Conservation (phyloP, 2,888 invertebrate genomes). For the Lumbricus terrestris region DNA sequence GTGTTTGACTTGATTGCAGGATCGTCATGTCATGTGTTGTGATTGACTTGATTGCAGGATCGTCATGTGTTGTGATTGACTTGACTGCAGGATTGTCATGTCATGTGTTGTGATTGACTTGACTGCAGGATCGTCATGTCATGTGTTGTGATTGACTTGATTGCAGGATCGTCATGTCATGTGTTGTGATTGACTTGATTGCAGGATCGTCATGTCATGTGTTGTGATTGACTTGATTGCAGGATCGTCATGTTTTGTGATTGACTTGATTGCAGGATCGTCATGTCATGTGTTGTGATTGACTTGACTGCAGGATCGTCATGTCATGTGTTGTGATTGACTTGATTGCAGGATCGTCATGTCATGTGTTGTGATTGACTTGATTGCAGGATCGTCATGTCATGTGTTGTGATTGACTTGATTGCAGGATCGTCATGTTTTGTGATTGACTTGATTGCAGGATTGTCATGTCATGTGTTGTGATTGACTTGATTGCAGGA, state of each 20-base stretch:
- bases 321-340: constrained; percentile 63
- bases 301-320: constrained; percentile 66
- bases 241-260: constrained; percentile 61
- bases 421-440: constrained; percentile 67
- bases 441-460: constrained; percentile 64
- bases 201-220: constrained; percentile 61
- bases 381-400: constrained; percentile 65
- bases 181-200: too few relatives aligned
- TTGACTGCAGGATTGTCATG: constrained; percentile 65
- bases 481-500: constrained; percentile 65
- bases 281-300: constrained; percentile 62
- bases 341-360: constrained; percentile 65
- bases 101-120: too few relatives aligned
- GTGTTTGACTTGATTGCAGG: constrained; percentile 70
- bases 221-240: too few relatives aligned
- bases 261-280: constrained; percentile 67
- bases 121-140: constrained; percentile 65
- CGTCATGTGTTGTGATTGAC: too few relatives aligned
- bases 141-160: too few relatives aligned
- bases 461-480: constrained; percentile 60
- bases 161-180: constrained; percentile 65
- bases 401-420: too few relatives aligned
- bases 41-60: constrained; percentile 69
- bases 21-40: constrained; percentile 61
- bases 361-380: too few relatives aligned